phyloP scores from a whole-genome alignment of 2,888 invertebrate species.

The Epinotia demarniana region DNA sequence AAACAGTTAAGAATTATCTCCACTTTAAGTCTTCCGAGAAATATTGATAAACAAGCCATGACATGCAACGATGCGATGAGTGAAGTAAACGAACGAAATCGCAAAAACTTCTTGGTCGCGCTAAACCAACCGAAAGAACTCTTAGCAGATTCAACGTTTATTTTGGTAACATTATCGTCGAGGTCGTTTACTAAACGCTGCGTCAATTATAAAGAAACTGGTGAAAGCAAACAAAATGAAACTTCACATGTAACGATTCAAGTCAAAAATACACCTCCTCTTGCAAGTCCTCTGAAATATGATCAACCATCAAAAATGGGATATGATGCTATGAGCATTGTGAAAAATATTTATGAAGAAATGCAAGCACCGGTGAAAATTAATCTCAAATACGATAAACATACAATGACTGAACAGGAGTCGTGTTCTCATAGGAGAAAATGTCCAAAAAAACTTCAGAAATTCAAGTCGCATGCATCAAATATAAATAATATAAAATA shows the following conservation, averaged over 20 bases:
- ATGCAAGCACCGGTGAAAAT: constrained; percentile 50
- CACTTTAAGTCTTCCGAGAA: constrained; percentile 72
- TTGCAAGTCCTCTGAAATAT: neutral
- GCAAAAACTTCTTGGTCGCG: constrained; percentile 54
- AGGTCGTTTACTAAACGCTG: constrained; percentile 61
- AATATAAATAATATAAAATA: constrained; percentile 49
- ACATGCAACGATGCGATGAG: constrained; percentile 44
- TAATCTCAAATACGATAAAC: constrained; percentile 51
- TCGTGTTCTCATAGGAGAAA: constrained; percentile 40
- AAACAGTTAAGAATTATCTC: constrained; percentile 67
- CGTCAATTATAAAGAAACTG: constrained; percentile 51
- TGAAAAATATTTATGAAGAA: constrained; percentile 60
- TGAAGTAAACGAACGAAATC: constrained; percentile 52
- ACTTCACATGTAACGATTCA: constrained; percentile 44
- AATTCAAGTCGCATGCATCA: neutral
- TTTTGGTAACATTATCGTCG: constrained; percentile 64
- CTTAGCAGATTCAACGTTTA: constrained; percentile 55
- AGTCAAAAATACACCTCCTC: constrained; percentile 10
- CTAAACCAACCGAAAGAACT: constrained; percentile 52
- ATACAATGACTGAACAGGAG: constrained; percentile 58
- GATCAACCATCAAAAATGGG: constrained; percentile 36
- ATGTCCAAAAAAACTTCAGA: constrained; percentile 19
- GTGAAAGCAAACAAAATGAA: constrained; percentile 47
- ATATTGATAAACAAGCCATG: constrained; percentile 46
- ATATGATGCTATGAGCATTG: constrained; percentile 55